phyloP scores from a whole-genome alignment of 2,797 vertebrate genomes.

The Cygnus olor region DNA sequence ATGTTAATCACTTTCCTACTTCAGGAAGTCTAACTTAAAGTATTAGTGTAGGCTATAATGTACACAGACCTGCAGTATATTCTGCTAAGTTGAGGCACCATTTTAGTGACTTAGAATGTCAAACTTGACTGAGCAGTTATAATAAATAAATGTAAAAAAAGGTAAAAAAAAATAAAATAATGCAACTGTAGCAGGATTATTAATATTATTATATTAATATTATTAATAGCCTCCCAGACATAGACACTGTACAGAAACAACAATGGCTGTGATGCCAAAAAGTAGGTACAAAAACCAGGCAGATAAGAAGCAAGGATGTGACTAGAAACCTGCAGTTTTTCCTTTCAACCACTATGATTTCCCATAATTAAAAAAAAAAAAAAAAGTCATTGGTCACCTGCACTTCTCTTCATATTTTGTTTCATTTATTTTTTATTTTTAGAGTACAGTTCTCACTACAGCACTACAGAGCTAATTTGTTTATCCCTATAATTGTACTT shows the following conservation, averaged over 20 bases:
- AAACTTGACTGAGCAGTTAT: neutral
- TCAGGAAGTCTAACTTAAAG: neutral
- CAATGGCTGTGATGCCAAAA: neutral
- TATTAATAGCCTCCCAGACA: constrained; percentile 41
- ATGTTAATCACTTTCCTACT: neutral
- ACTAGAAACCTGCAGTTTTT: neutral
- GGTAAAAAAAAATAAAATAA: neutral
- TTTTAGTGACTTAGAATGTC: constrained; percentile 21
- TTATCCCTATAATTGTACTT: neutral
- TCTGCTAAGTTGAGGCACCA: neutral
- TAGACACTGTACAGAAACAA: neutral
- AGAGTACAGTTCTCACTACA: neutral
- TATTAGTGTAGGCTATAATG: neutral
- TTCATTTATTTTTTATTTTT: neutral
- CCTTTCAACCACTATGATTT: neutral
- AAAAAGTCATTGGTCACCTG: neutral
- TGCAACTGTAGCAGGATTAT: constrained; percentile 30
- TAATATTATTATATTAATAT: neutral
- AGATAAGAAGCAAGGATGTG: neutral
- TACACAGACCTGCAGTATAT: neutral
- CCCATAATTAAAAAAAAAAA: neutral
- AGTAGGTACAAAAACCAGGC: neutral
- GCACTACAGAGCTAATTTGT: neutral
- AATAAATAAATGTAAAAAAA: neutral
- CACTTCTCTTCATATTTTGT: neutral